Conservation (phyloP, 2,797 vertebrate genomes). For the Nyctalus aviator region DNA sequence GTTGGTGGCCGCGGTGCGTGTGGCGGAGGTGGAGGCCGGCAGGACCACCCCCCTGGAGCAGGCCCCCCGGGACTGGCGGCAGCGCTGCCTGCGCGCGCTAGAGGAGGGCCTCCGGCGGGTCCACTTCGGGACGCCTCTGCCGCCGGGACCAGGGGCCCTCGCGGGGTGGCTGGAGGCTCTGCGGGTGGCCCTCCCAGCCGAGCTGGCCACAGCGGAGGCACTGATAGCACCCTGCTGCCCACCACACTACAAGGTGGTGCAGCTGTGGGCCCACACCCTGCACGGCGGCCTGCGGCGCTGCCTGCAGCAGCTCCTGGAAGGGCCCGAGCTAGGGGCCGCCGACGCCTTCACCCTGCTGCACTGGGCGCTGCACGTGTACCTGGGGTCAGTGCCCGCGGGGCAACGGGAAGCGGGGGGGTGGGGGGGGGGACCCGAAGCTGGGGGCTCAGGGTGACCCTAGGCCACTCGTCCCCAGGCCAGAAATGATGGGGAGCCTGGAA, state of each 20-base stretch:
- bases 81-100: constrained; percentile 92
- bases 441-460: background rate
- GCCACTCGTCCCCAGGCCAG: constrained; percentile 87
- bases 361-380: constrained; percentile 94
- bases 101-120: constrained; percentile 89
- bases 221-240: constrained; percentile 96
- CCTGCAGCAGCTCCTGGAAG: constrained; percentile 92
- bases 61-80: constrained; percentile 94
- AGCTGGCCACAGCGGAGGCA: constrained; percentile 92
- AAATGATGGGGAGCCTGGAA: constrained; percentile 95
- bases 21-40: constrained; percentile 95
- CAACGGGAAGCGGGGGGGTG: background rate
- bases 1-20: constrained; percentile 95
- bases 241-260: constrained; percentile 91
- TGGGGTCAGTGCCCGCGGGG: constrained; percentile 89
- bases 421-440: background rate
- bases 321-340: constrained; percentile 93
- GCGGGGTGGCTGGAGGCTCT: constrained; percentile 92
- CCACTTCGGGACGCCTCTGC: constrained; percentile 73
- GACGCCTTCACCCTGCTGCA: constrained; percentile 95
- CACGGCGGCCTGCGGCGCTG: constrained; percentile 91
- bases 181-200: constrained; percentile 91
- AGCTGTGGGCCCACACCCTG: constrained; percentile 90
- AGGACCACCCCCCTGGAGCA: constrained; percentile 90
- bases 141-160: constrained; percentile 85